Base-by-base conservation (phyloP, 2,797 vertebrate genomes). In the Huso huso region DNA sequence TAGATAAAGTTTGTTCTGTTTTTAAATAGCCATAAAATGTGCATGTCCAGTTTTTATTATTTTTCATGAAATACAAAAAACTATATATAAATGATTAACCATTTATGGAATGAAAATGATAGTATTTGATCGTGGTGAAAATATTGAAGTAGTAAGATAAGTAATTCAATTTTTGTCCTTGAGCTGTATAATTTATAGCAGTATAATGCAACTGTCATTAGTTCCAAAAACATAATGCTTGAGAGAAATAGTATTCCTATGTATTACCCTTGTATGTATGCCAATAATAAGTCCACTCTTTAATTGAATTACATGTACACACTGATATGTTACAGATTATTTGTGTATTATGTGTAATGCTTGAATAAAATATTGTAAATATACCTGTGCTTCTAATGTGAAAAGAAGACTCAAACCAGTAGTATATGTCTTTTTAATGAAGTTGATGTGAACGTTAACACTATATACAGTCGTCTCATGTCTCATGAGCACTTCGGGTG, bases 41-140 rank as follows among this genome's bases (percentile, higher is more conserved):
- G 65, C 61, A 70, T 70, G 65, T 66, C 51, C 67, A 67, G 53
- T 52, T 10, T 63, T 63, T 65, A 12, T 65, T 13, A 65, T 48
- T 63, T 66, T 12, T 67, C 51, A 66, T 63, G 12, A 62, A 63
- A 51, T 49, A 55, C 51, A 62, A 66, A 58, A 53, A 49, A 70
- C 37, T 66, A 67, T 70, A 50, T 64, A 67, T 70, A 59, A 52
- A 51, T 8, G 3, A 51, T 70, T 58, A 66, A 52, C 52, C 59
- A 18, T 57, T 63, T 49, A 60, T 58, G 53, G 49, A 63, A 70
- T 70, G 65, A 66, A 70, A 48, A 66, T 70, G 64, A 67, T 52
- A 66, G 62, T 61, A 63, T 70, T 70, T 66, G 69, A 70, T 63
- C 66, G 57, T 51, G 63, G 51, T 48, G 53, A 11, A 63, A 50